phyloP scores from a whole-genome alignment of 2,888 invertebrate species.

The Arenicola marina region DNA sequence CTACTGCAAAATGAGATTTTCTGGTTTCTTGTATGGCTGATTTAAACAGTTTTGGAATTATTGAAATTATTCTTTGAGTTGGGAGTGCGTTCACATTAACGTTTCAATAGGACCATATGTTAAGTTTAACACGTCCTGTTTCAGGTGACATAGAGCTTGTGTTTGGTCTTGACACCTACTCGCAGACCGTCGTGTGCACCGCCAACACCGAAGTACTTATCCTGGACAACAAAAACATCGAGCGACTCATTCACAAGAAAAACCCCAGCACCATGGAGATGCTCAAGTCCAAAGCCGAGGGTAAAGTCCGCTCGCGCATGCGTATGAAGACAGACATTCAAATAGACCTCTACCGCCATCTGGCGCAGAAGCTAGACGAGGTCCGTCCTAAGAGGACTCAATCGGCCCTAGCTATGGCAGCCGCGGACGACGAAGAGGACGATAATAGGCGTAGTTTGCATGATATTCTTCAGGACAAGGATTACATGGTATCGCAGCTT shows the following conservation, averaged over 20 bases:
- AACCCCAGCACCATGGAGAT: conserved; percentile 34
- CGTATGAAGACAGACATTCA: conserved; percentile 10
- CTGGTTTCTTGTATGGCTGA: too few relatives aligned
- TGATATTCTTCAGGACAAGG: conserved; percentile 24
- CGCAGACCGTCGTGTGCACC: conserved; percentile 39
- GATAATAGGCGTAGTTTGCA: too few relatives aligned
- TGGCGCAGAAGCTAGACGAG: conserved; percentile 10
- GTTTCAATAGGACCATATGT: too few relatives aligned
- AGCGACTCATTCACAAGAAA: conserved; percentile 38
- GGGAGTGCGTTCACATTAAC: too few relatives aligned
- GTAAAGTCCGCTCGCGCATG: conserved; percentile 29
- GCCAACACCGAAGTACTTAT: conserved; percentile 39
- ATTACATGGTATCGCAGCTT: conserved; percentile 36
- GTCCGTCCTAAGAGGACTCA: background rate
- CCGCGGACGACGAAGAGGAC: background rate
- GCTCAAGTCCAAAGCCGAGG: conserved; percentile 38
- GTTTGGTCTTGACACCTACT: conserved; percentile 37
- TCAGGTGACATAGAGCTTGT: conserved; percentile 42
- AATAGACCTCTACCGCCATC: conserved; percentile 19
- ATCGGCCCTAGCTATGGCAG: background rate
- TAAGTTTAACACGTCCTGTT: background rate
- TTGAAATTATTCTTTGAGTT: too few relatives aligned
- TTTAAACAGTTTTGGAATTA: too few relatives aligned
- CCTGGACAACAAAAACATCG: conserved; percentile 37
- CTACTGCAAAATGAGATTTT: too few relatives aligned